Base-by-base conservation (phyloP, 1,140 invertebrate genomes). In the Drosophila prosaltans region DNA sequence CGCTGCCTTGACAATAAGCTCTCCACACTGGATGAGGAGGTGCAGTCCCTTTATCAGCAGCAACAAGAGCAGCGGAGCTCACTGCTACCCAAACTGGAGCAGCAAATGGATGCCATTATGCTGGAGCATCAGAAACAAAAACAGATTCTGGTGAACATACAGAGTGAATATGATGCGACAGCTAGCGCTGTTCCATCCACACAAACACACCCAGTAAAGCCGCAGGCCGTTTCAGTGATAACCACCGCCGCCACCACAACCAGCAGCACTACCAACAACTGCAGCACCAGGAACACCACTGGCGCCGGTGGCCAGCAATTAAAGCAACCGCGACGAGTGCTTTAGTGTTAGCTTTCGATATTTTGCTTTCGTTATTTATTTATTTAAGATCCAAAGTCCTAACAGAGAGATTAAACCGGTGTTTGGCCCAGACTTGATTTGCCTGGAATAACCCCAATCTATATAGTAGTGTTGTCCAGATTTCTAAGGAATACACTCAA, bases 91-190 rank as follows among this genome's bases (percentile, higher is more conserved):
- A 69, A 73, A 32, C 54, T 81, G 10, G 68, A 80, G 59, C 59
- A 65, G 10, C 65, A 74, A 57, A 68, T 79, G 66, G 78, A 90
- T 62, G 81, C 74, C 11, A 82, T 85, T 32, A 64, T 81, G 58
- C 48, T 81, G 24, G 79, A 85, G 68, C 84, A 84, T 43, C 69
- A 81, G 61, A 68, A 69, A 41, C 84, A 89, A 54, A 72, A 78
- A 51, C 71, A 89, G 55, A 43, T 82, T 32, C 59, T 85, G 60
- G 71, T 75, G 2, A 85, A 89, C 45, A 82, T 82, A 16, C 74
- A 73, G 30, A 85, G 73, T 54, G 84, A 84, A 60, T 89, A 85
- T 45, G 70, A 84, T 55, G 80, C 71, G 24, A 24, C 58, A 3
- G 45, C 71, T 7, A 36, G 32, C 6, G 32, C 32, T 36, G 48